Evolutionary conservation across 2,888 invertebrate genomes (phyloP).

Genomic region (Pseudococcus longispinus): DNA sequence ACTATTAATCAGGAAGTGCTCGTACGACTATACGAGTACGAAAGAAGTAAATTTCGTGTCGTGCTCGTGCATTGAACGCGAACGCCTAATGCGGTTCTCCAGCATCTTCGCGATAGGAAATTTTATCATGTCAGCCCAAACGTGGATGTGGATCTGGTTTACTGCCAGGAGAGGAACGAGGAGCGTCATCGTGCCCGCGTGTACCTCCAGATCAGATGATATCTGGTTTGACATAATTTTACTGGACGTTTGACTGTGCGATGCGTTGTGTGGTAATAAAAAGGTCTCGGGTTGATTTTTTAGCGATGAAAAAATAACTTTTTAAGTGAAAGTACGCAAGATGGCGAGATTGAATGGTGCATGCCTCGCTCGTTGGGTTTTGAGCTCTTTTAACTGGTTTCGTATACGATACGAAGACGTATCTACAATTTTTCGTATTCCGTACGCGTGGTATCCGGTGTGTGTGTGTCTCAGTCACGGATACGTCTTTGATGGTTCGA

Average conservation of each 20-base stretch:
- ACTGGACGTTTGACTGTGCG: not conserved
- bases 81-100: not conserved
- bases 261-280: not conserved
- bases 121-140: not conserved
- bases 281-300: not conserved
- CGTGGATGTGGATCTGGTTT: not conserved
- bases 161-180: not conserved
- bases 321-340: slow-evolving; percentile 14
- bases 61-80: not conserved
- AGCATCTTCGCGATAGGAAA: not conserved
- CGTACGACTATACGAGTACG: not conserved
- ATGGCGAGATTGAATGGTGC: not conserved
- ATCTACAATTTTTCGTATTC: slow-evolving; percentile 8
- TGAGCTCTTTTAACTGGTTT: not conserved
- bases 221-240: slow-evolving; percentile 28
- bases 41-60: not conserved
- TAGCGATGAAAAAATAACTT: not conserved
- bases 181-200: too few species aligned
- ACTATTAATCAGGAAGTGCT: not conserved
- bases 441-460: not conserved
- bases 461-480: not conserved
- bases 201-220: not conserved
- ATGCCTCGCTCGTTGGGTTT: not conserved
- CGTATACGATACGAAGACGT: not conserved
- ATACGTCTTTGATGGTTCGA: not conserved